Evolutionary conservation across 2,888 invertebrate genomes (phyloP).

Genomic region (Philereme transversata): DNA sequence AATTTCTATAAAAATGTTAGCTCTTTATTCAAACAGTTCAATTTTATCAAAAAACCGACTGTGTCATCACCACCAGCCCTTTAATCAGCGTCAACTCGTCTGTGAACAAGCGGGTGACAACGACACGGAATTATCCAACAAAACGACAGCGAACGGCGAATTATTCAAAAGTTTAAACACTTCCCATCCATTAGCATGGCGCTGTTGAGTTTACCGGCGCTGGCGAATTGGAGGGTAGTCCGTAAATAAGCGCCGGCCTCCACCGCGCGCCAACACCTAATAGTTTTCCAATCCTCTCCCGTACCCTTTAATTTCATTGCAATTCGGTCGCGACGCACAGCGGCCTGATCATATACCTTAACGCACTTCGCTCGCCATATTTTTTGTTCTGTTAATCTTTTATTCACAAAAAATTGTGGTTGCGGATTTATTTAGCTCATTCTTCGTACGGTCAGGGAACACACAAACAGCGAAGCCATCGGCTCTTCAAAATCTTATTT

Average conservation of each 20-base stretch:
- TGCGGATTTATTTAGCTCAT: not conserved
- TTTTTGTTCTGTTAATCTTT: not conserved
- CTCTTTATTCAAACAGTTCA: too few species aligned
- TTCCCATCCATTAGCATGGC: constrained; percentile 13
- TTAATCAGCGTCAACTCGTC: constrained; percentile 2
- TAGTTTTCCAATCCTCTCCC: constrained; percentile 48
- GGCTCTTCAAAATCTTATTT: too few species aligned
- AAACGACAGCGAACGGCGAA: constrained; percentile 7
- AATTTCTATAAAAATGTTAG: too few species aligned
- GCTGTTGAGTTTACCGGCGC: constrained; percentile 4
- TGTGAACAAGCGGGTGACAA: constrained; percentile 1
- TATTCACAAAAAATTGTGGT: too few species aligned
- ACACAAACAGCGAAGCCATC: too few species aligned
- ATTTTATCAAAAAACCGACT: too few species aligned
- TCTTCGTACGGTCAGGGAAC: too few species aligned
- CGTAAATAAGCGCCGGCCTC: constrained; percentile 20
- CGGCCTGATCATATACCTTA: too few species aligned
- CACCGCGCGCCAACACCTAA: constrained; percentile 31
- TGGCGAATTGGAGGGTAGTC: constrained; percentile 40
- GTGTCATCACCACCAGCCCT: not conserved
- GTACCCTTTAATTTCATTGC: constrained; percentile 47
- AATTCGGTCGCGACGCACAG: not conserved
- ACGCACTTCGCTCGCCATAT: not conserved
- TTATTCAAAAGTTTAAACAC: constrained; percentile 17
- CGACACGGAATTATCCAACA: constrained; percentile 6